Percentiles rank a stretch among this genome's conserved stretches.
These are phyloP conservation scores for Cyanistes caeruleus DNA, from an alignment of 2,113 vertebrate genomes.

Conservation along the genomic window DNA sequence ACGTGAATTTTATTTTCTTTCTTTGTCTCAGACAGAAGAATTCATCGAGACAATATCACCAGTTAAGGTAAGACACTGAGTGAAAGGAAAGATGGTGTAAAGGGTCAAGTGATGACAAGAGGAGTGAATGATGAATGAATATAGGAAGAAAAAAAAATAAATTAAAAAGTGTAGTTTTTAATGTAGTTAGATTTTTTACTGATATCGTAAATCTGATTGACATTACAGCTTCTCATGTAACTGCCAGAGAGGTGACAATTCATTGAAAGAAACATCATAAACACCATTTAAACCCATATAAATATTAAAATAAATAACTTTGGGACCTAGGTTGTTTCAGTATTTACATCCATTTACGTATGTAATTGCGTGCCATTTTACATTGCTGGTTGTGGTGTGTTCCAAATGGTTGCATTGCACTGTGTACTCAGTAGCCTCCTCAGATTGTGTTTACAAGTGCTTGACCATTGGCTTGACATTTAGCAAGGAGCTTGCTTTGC, in stretches of 20 bases:
- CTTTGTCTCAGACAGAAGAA: background rate
- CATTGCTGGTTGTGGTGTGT: background rate
- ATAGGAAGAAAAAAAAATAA: background rate
- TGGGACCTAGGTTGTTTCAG: background rate
- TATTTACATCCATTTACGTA: background rate
- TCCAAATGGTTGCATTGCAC: background rate
- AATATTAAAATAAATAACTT: background rate
- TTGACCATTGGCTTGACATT: background rate
- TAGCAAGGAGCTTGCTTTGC: background rate
- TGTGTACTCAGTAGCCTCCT: background rate
- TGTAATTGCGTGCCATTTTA: background rate
- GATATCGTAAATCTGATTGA: background rate
- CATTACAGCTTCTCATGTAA: background rate
- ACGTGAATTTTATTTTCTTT: background rate
- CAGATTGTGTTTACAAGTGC: background rate
- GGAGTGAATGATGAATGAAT: background rate
- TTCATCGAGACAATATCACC: background rate
- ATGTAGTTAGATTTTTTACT: background rate
- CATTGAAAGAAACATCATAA: background rate
- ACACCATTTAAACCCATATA: background rate
- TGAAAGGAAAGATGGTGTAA: background rate
- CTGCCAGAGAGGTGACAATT: background rate
- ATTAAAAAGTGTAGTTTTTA: background rate
- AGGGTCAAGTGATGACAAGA: background rate
- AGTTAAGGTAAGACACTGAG: background rate